Percentiles rank a stretch among this genome's conserved stretches.
phyloP scores from a whole-genome alignment of 53 echinoderm and acorn worm species.

The Pentamera pediparva region DNA sequence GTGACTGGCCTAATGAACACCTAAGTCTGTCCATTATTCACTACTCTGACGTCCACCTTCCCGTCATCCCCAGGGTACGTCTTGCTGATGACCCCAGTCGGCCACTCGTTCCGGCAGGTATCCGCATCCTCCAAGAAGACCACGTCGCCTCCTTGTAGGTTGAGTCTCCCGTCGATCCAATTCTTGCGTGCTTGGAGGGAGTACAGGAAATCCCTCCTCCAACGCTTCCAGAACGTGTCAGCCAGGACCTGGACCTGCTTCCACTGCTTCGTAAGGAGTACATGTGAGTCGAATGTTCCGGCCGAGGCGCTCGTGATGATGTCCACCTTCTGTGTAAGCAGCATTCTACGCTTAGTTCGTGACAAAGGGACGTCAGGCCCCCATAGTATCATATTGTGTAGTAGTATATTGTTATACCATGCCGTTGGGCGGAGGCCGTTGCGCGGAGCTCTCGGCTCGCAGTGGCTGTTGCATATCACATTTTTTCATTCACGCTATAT shows the following conservation, averaged over 20 bases:
- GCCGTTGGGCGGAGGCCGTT: too few relatives aligned
- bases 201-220: constrained; percentile 9
- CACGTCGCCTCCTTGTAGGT: constrained; percentile 30
- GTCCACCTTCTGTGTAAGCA: constrained; percentile 43
- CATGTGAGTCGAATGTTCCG: constrained; percentile 15
- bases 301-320: background rate
- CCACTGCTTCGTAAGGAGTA: constrained; percentile 29
- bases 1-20: constrained; percentile 28
- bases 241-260: constrained; percentile 19
- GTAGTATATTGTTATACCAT: background rate
- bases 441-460: too few relatives aligned
- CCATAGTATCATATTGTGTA: background rate
- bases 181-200: constrained; percentile 15
- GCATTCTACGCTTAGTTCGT: background rate
- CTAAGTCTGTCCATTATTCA: background rate
- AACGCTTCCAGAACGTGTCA: constrained; percentile 26
- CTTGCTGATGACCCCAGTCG: constrained; percentile 10
- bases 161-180: constrained; percentile 21
- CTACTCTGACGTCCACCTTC: constrained; percentile 21
- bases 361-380: background rate
- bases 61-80: constrained; percentile 21
- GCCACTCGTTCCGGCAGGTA: constrained; percentile 28
- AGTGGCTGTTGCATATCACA: background rate
- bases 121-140: constrained; percentile 25
- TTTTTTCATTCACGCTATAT: background rate